Base-by-base conservation (phyloP, 2,888 invertebrate genomes). In the Cephus spinipes region DNA sequence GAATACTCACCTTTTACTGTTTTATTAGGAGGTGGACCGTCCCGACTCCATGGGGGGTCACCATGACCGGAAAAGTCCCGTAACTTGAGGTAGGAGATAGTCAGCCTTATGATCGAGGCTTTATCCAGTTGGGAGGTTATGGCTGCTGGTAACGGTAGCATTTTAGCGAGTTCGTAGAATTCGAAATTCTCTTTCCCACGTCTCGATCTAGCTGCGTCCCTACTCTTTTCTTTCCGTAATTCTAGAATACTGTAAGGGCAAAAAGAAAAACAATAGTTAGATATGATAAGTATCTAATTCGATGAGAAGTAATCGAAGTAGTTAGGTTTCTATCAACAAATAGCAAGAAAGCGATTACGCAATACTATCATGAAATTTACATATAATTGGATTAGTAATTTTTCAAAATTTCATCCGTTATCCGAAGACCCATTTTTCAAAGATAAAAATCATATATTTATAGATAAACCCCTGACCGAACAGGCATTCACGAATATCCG, bases 121-220 rank as follows among this genome's bases (percentile, higher is more conserved):
- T 98, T 98, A 93, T 98, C 98, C 93, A 98, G 94, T 93, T 97
- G 97, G 90, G 97, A 97, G 90, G 98, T 98, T 91, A 98, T 98
- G 89, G 97, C 97, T 55, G 97, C 96, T 32, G 96, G 97, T 84
- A 96, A 94, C 36, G 97, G 98, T 92, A 96, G 94, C 98, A 96
- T 98, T 94, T 97, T 98, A 82, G 98, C 98, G 91, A 98, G 93
- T 93, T 98, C 98, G 92, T 98, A 98, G 93, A 98, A 98, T 93
- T 98, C 98, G 92, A 96, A 97, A 93, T 98, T 98, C 92, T 98
- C 98, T 90, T 98, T 98, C 81, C 98, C 98, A 69, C 98, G 94
- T 76, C 98, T 93, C 15, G 97, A 97, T 81, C 98, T 93, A 11
- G 98, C 98, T 73, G 98, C 98, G 91, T 98, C 98, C 87, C 98